Evolutionary conservation across 1,140 invertebrate species (phyloP).

Genomic region (Scylla paramamosain): DNA sequence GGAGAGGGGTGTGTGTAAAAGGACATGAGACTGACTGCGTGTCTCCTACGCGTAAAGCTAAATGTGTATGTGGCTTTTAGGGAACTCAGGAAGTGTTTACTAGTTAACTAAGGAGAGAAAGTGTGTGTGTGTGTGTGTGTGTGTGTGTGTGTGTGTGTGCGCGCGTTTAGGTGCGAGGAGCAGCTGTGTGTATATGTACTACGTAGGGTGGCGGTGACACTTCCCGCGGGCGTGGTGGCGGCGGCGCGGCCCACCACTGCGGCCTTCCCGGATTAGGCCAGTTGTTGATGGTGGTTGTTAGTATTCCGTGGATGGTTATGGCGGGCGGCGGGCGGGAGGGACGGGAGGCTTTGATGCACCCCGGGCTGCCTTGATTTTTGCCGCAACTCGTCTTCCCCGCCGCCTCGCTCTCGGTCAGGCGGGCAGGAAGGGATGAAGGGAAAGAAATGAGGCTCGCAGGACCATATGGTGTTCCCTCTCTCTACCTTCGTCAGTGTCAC

Average conservation of each 20-base stretch:
- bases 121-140: slow-evolving; percentile 11
- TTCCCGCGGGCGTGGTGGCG: neutral
- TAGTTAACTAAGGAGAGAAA: neutral
- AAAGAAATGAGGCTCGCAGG: neutral
- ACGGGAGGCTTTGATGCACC: slow-evolving; percentile 36
- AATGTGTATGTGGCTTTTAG: neutral
- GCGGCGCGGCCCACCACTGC: neutral
- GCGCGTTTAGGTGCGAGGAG: neutral
- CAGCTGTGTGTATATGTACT: no score
- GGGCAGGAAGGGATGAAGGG: slow-evolving; percentile 9
- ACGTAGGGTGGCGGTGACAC: neutral
- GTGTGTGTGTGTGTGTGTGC: neutral
- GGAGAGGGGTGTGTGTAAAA: neutral
- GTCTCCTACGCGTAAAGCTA: neutral
- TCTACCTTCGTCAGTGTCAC: neutral
- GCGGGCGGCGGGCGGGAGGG: slow-evolving; percentile 5
- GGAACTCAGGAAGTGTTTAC: neutral
- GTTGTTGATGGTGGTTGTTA: slow-evolving; percentile 58
- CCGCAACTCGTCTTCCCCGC: neutral
- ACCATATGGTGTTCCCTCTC: neutral
- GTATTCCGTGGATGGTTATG: slow-evolving; percentile 59
- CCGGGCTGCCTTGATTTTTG: slow-evolving; percentile 39
- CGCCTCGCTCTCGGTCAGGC: neutral
- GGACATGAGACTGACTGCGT: slow-evolving; percentile 16
- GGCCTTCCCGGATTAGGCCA: neutral